phyloP scores from a whole-genome alignment of 2,113 vertebrate genomes.

The Apteryx owenii region DNA sequence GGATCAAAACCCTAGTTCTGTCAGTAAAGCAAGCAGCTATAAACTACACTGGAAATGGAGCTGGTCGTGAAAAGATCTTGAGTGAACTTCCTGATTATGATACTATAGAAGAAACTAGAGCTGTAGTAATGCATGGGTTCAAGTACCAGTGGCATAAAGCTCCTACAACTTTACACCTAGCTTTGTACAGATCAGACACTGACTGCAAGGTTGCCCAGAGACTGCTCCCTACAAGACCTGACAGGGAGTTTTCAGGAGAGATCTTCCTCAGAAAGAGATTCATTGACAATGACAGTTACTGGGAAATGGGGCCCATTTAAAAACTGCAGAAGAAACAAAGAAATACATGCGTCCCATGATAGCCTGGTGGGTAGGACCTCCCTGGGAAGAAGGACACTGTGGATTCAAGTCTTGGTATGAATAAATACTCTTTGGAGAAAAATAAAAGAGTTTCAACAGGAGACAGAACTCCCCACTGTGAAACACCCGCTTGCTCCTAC shows the following conservation, averaged over 20 bases:
- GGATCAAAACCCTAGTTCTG: background rate
- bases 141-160: background rate
- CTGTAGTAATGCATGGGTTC: background rate
- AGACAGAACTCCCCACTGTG: background rate
- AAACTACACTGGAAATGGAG: background rate
- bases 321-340: background rate
- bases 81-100: background rate
- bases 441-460: conserved; percentile 2
- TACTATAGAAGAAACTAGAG: background rate
- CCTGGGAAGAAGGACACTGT: background rate
- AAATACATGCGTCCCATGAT: background rate
- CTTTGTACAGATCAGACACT: background rate
- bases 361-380: background rate
- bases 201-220: background rate
- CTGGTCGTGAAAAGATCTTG: background rate
- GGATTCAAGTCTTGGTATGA: background rate
- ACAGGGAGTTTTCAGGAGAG: background rate
- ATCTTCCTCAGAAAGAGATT: background rate
- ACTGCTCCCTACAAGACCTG: background rate
- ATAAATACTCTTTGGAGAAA: conserved; percentile 5
- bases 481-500: conserved; percentile 17
- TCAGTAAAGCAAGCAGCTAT: background rate
- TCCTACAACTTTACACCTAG: background rate
- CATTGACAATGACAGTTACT: background rate
- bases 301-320: background rate